Conservation (phyloP, 1,140 invertebrate genomes). For the Bilobella aurantiaca region DNA sequence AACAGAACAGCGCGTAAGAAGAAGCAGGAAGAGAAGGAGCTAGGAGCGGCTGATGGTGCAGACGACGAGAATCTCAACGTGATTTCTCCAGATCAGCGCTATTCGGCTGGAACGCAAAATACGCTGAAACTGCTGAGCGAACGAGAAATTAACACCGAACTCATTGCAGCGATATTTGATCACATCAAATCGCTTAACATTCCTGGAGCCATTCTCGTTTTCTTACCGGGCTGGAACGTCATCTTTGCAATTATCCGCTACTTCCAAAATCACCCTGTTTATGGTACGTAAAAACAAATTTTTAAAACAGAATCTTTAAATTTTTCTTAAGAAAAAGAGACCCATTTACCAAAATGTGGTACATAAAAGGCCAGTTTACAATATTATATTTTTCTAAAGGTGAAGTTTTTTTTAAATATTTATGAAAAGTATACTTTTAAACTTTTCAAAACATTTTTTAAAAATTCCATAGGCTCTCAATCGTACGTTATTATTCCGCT, state of each 20-base stretch:
- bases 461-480: conserved; percentile 42
- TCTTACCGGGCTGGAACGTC: conserved; percentile 87
- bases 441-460: too few relatives aligned
- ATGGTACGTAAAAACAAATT: conserved; percentile 45
- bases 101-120: conserved; percentile 52
- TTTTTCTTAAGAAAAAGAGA: too few relatives aligned
- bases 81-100: conserved; percentile 43
- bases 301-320: too few relatives aligned
- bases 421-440: too few relatives aligned
- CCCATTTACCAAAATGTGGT: too few relatives aligned
- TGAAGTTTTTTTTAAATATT: too few relatives aligned
- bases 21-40: conserved; percentile 51
- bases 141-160: conserved; percentile 81
- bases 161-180: conserved; percentile 68
- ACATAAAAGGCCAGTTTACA: too few relatives aligned
- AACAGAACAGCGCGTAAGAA: conserved; percentile 44
- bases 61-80: conserved; percentile 72
- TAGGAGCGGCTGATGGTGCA: conserved; percentile 47
- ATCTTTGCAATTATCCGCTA: conserved; percentile 85
- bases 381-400: too few relatives aligned
- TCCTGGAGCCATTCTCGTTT: conserved; percentile 77
- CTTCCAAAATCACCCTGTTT: conserved; percentile 62
- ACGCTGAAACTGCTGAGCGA: conserved; percentile 69
- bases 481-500: conserved; percentile 66
- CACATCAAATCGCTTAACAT: conserved; percentile 62